phyloP scores from a whole-genome alignment of 1,140 invertebrate genomes.

The Pseudomyrmex sp. region DNA sequence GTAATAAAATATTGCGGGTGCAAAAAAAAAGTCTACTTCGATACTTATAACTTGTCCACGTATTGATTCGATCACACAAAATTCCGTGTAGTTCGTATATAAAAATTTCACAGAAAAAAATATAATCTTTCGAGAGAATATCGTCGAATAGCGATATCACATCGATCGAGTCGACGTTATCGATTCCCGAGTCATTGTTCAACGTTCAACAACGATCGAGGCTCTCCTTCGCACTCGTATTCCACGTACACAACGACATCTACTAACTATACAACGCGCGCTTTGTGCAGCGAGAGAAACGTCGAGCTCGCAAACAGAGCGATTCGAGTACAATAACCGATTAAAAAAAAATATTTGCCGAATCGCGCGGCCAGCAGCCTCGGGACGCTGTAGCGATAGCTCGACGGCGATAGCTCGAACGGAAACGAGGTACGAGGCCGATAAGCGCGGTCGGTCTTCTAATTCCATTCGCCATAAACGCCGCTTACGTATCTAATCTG shows the following conservation, averaged over 20 bases:
- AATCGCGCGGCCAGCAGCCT: constrained; percentile 36
- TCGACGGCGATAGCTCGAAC: constrained; percentile 66
- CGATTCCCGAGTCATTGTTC: constrained; percentile 32
- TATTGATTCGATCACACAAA: not conserved
- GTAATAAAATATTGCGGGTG: not conserved
- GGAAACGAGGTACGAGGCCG: constrained; percentile 70
- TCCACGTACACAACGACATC: constrained; percentile 2
- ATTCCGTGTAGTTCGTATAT: too few relatives aligned
- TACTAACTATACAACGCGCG: not conserved
- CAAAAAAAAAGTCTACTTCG: not conserved
- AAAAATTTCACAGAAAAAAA: constrained; percentile 12
- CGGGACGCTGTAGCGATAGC: constrained; percentile 48
- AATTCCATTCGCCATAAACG: constrained; percentile 75
- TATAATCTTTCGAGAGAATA: constrained; percentile 18
- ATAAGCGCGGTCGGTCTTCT: constrained; percentile 72
- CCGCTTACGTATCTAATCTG: constrained; percentile 77
- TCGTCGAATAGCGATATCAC: not conserved
- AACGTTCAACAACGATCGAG: constrained; percentile 34
- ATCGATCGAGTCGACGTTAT: constrained; percentile 28
- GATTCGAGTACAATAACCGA: constrained; percentile 42
- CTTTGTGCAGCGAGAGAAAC: constrained; percentile 43
- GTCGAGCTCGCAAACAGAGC: constrained; percentile 40
- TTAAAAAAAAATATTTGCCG: constrained; percentile 57
- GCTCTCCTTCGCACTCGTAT: not conserved
- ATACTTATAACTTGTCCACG: not conserved